phyloP scores from a whole-genome alignment of 2,888 invertebrate species.

The Leucophenga maculata region DNA sequence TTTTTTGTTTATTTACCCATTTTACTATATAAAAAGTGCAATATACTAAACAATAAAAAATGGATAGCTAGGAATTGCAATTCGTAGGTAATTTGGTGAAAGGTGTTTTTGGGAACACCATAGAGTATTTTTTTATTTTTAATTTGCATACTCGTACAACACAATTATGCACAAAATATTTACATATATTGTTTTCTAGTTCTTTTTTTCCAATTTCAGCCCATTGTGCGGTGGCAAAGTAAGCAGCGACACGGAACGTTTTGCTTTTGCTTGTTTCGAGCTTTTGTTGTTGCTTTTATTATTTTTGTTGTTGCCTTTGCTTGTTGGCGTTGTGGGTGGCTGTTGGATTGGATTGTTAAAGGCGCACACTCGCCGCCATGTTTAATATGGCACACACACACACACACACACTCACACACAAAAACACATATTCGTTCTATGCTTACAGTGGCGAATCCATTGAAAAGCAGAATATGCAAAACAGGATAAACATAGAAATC shows the following conservation, averaged over 20 bases:
- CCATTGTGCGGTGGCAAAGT: background rate
- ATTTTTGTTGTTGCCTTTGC: conserved; percentile 46
- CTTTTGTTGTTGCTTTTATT: background rate
- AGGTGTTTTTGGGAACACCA: too few relatives aligned
- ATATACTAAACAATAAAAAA: too few relatives aligned
- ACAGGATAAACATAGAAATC: conserved; percentile 27
- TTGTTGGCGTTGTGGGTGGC: conserved; percentile 40
- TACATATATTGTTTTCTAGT: background rate
- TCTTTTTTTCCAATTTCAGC: background rate
- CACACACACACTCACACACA: conserved; percentile 36
- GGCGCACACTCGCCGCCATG: conserved; percentile 61
- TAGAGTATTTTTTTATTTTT: too few relatives aligned
- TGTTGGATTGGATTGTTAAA: conserved; percentile 36
- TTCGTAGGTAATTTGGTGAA: too few relatives aligned
- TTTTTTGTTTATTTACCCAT: too few relatives aligned
- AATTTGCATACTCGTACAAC: too few relatives aligned
- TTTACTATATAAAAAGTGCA: too few relatives aligned
- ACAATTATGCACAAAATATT: background rate
- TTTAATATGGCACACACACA: conserved; percentile 61
- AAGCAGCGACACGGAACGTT: conserved; percentile 8
- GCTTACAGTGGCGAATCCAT: conserved; percentile 16
- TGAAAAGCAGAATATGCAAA: conserved; percentile 38
- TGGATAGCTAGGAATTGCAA: too few relatives aligned
- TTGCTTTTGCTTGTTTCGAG: conserved; percentile 9
- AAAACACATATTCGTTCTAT: conserved; percentile 31